Conservation (phyloP, 2,113 vertebrate species). For the Mesoclemmys tuberculata region DNA sequence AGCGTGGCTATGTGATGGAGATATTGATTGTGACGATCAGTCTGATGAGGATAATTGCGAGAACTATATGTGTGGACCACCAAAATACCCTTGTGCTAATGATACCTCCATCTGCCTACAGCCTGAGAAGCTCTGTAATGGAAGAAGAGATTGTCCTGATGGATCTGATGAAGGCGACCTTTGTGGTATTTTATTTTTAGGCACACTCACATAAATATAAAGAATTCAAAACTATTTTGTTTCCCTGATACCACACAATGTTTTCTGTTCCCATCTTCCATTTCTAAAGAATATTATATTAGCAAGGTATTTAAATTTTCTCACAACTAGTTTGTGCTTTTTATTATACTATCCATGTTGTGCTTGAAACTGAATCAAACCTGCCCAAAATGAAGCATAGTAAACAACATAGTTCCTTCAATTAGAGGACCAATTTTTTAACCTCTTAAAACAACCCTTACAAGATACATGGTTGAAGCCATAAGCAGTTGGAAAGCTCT, state of each 20-base stretch:
- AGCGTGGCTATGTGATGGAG: constrained; percentile 98
- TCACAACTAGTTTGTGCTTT: accelerated
- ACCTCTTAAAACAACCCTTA: background rate
- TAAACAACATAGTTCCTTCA: background rate
- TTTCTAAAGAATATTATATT: background rate
- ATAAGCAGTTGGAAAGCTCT: background rate
- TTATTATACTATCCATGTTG: background rate
- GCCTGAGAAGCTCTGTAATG: constrained; percentile 95
- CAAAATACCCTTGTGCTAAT: constrained; percentile 95
- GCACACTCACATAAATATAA: background rate
- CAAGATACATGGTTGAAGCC: background rate
- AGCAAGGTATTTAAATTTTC: background rate
- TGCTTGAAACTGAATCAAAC: background rate
- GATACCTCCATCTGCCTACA: constrained; percentile 93
- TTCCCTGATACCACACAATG: background rate
- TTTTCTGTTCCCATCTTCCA: background rate
- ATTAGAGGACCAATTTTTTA: background rate
- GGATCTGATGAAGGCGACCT: constrained; percentile 95
- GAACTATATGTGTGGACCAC: constrained; percentile 91
- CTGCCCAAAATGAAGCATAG: background rate
- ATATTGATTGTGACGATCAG: constrained; percentile 97
- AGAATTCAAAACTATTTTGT: background rate
- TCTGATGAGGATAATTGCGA: constrained; percentile 96
- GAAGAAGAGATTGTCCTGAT: constrained; percentile 92
- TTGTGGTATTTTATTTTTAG: constrained; percentile 86